phyloP scores from a whole-genome alignment of 2,888 invertebrate species.

The Neoaliturus tenellus region DNA sequence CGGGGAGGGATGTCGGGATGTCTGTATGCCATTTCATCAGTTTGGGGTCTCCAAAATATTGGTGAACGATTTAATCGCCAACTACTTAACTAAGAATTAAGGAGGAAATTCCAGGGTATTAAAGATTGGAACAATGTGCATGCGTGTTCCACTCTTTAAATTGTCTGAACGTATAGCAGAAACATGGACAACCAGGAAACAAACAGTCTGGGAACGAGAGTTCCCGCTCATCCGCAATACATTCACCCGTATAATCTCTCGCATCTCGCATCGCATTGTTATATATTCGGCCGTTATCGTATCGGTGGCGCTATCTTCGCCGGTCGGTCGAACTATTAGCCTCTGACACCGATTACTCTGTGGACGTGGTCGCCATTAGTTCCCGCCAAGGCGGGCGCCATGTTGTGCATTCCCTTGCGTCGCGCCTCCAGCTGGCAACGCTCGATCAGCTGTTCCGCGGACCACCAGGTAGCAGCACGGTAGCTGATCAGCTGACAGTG shows the following conservation, averaged over 20 bases:
- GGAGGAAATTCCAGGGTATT: too few species aligned
- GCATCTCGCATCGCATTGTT: neutral
- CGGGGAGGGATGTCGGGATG: too few species aligned
- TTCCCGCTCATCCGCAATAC: neutral
- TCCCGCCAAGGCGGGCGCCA: neutral
- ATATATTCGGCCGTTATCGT: conserved; percentile 12
- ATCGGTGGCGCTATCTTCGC: conserved; percentile 24
- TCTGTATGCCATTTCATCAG: too few species aligned
- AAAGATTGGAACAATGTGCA: too few species aligned
- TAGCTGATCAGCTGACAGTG: too few species aligned
- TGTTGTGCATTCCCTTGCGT: conserved; percentile 18
- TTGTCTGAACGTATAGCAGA: too few species aligned
- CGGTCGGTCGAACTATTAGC: conserved; percentile 8
- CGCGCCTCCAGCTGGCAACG: neutral
- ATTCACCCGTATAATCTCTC: neutral
- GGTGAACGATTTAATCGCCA: too few species aligned
- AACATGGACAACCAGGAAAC: too few species aligned
- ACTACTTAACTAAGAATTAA: too few species aligned
- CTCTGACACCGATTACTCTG: conserved; percentile 24
- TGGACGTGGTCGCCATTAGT: conserved; percentile 4
- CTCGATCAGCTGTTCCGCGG: neutral
- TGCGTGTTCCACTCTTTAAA: too few species aligned
- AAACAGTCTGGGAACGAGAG: neutral
- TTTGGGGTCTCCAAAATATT: too few species aligned
- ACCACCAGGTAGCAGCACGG: conserved; percentile 18